phyloP scores from a whole-genome alignment of 2,113 vertebrate genomes.

The Austrofundulus limnaeus region DNA sequence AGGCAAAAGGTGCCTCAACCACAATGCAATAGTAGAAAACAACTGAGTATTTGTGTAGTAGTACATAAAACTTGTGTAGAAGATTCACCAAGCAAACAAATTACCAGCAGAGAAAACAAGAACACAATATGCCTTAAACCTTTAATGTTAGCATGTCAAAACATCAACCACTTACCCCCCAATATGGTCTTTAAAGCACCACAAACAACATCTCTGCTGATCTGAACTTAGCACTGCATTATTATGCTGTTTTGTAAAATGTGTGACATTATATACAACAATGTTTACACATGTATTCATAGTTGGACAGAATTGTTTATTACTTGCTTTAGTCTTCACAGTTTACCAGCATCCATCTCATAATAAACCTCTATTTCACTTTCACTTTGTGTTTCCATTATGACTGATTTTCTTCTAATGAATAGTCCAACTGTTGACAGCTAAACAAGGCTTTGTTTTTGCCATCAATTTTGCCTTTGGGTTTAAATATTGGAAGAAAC shows the following conservation, averaged over 20 bases:
- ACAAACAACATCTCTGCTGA: too few relatives aligned
- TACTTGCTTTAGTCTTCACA: conserved; percentile 8
- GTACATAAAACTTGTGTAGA: too few relatives aligned
- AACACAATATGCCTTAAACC: too few relatives aligned
- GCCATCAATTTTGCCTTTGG: conserved; percentile 37
- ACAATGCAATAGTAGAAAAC: too few relatives aligned
- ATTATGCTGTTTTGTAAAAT: neutral
- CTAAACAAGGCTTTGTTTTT: conserved; percentile 35
- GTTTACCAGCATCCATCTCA: conserved; percentile 1
- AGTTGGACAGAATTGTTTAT: neutral
- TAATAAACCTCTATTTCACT: conserved; percentile 5
- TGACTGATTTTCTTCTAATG: conserved; percentile 14
- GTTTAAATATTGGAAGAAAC: conserved; percentile 30
- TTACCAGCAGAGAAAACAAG: too few relatives aligned
- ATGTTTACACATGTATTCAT: neutral
- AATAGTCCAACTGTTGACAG: conserved; percentile 26
- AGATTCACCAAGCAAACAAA: too few relatives aligned
- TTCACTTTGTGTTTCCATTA: conserved; percentile 10
- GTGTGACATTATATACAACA: neutral
- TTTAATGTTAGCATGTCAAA: too few relatives aligned
- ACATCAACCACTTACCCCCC: too few relatives aligned
- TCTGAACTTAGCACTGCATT: neutral
- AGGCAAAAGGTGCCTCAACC: too few relatives aligned
- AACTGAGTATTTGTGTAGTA: too few relatives aligned
- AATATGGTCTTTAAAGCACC: too few relatives aligned